phyloP scores from a whole-genome alignment of 2,888 invertebrate species.

The Nemurella pictetii region DNA sequence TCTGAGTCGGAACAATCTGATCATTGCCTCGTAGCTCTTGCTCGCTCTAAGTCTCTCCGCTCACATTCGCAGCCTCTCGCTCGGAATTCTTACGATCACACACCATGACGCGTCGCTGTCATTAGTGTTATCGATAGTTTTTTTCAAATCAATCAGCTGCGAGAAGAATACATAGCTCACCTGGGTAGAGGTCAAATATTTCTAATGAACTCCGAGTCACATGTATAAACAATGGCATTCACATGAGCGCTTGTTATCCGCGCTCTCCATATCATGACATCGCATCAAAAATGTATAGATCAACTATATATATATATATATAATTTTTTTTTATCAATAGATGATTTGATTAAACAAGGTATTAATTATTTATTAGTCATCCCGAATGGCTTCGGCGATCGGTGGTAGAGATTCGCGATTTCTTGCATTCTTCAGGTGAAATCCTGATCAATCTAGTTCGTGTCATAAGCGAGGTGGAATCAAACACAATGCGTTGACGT shows the following conservation, averaged over 20 bases:
- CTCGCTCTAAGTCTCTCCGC: background rate
- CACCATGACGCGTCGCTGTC: conserved; percentile 38
- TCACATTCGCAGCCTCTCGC: background rate
- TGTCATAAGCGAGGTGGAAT: too few species aligned
- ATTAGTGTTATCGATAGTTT: conserved; percentile 39
- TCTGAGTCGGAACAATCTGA: background rate
- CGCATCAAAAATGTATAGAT: background rate
- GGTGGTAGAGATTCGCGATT: background rate
- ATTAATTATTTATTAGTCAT: background rate
- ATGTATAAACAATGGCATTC: conserved; percentile 13
- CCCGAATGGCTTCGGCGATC: background rate
- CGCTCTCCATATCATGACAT: background rate
- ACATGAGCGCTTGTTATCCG: background rate
- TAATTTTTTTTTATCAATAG: background rate
- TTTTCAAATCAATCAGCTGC: conserved; percentile 39
- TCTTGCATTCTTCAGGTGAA: background rate
- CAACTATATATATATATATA: background rate
- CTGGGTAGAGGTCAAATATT: conserved; percentile 17
- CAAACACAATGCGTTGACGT: too few species aligned
- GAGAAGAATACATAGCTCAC: background rate
- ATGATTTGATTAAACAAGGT: background rate
- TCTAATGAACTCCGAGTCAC: conserved; percentile 9
- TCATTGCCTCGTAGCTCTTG: background rate
- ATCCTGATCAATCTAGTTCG: background rate
- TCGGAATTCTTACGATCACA: background rate